Conservation (phyloP, 2,797 vertebrate species). For the Semotilus atromaculatus region DNA sequence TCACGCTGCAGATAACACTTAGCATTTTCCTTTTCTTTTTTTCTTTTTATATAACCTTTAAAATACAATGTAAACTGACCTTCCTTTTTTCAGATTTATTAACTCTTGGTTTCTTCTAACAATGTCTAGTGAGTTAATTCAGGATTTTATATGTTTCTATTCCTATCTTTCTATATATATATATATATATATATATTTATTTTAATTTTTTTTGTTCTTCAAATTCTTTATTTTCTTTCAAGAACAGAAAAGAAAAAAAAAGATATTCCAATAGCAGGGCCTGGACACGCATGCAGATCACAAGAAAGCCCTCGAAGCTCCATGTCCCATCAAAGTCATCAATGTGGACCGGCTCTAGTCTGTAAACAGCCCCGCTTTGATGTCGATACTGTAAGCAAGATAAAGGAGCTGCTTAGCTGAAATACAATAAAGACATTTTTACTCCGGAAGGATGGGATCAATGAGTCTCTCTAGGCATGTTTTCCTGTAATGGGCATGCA, state of each 20-base stretch:
- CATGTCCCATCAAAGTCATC: conserved; percentile 47
- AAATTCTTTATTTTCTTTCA: not conserved
- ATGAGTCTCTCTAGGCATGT: conserved; percentile 69
- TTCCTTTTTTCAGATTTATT: not conserved
- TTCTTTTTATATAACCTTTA: not conserved
- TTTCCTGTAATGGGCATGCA: conserved; percentile 76
- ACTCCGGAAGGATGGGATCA: conserved; percentile 69
- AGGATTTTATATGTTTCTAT: not conserved
- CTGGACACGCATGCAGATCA: conserved; percentile 1
- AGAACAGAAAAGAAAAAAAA: not conserved
- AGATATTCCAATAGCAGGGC: not conserved
- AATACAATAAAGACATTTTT: conserved; percentile 80
- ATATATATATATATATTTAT: not conserved
- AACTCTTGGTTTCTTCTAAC: not conserved
- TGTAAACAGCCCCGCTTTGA: conserved; percentile 44
- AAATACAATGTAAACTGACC: not conserved
- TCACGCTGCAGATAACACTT: not conserved
- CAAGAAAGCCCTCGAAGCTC: conserved; percentile 29
- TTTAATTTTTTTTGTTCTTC: not conserved
- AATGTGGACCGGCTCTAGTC: conserved; percentile 14
- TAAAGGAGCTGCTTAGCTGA: conserved; percentile 74
- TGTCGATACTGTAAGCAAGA: conserved; percentile 76
- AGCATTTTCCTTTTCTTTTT: not conserved
- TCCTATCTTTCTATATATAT: too few species aligned
- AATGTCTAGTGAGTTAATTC: not conserved